phyloP scores from a whole-genome alignment of 2,113 vertebrate species.

The Rana temporaria region DNA sequence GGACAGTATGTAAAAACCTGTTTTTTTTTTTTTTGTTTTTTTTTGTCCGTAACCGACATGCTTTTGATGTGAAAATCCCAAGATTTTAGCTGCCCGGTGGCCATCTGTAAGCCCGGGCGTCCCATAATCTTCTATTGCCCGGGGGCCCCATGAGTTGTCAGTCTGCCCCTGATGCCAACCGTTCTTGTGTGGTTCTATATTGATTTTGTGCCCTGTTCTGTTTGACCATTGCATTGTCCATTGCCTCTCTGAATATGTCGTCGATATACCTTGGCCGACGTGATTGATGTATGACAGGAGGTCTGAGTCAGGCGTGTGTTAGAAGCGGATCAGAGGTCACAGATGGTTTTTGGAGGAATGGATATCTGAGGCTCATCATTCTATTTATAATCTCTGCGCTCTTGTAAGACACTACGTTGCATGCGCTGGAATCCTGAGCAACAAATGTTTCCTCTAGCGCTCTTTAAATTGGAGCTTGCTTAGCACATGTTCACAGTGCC shows the following conservation, averaged over 20 bases:
- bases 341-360: constrained; percentile 35
- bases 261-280: background rate
- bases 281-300: constrained; percentile 8
- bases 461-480: background rate
- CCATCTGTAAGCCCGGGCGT: too few species aligned
- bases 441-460: background rate
- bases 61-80: too few species aligned
- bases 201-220: too few species aligned
- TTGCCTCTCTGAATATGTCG: background rate
- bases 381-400: background rate
- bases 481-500: background rate
- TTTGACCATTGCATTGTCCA: background rate
- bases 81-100: too few species aligned
- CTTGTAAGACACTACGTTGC: background rate
- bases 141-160: too few species aligned
- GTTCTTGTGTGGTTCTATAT: too few species aligned
- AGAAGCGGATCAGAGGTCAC: constrained; percentile 32
- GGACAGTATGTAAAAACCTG: too few species aligned
- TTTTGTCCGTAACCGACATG: too few species aligned
- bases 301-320: background rate
- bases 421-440: background rate
- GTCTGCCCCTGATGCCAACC: too few species aligned
- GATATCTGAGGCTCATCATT: background rate
- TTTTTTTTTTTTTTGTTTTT: too few species aligned
- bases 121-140: too few species aligned